A percentile compares a stretch with the other conserved stretches of the same genome.
Conservation (phyloP, 2,888 invertebrate genomes). For the Coelinius sp. region DNA sequence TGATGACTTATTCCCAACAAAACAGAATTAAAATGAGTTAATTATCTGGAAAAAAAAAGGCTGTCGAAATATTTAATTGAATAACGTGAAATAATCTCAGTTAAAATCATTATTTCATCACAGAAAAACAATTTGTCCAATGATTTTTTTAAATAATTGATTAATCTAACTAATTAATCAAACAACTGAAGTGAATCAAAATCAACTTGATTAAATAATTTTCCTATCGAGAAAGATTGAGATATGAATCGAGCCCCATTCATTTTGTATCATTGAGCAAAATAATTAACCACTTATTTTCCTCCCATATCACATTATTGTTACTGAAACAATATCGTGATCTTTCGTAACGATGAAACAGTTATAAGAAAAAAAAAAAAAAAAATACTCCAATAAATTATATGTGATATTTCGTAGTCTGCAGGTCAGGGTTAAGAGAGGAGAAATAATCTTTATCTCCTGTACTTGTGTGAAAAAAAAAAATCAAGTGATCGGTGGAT, state of each 20-base stretch:
- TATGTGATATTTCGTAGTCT: conserved; percentile 48
- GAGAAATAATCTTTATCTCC: conserved; percentile 47
- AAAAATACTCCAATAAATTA: conserved; percentile 47
- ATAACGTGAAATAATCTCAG: neutral
- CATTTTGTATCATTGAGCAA: neutral
- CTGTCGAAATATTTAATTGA: neutral
- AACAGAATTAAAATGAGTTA: too few species aligned
- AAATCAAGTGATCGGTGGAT: too few species aligned
- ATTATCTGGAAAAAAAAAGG: neutral
- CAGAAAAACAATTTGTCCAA: neutral
- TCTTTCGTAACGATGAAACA: conserved; percentile 42
- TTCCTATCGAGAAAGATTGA: neutral
- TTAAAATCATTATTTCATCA: neutral
- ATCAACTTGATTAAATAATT: neutral
- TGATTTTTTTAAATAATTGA: neutral
- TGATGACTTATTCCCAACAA: too few species aligned
- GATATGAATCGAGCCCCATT: neutral
- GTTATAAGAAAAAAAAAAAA: too few species aligned
- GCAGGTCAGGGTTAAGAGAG: conserved; percentile 48
- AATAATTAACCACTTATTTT: neutral
- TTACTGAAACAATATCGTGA: conserved; percentile 12
- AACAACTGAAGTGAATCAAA: neutral
- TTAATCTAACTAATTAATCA: neutral
- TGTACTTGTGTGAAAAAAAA: too few species aligned
- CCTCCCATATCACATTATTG: conserved; percentile 1